Percentiles rank a stretch among this genome's conserved stretches.
Evolutionary conservation across 2,797 vertebrate genomes (phyloP).

Genomic region (Danio tinwini): DNA sequence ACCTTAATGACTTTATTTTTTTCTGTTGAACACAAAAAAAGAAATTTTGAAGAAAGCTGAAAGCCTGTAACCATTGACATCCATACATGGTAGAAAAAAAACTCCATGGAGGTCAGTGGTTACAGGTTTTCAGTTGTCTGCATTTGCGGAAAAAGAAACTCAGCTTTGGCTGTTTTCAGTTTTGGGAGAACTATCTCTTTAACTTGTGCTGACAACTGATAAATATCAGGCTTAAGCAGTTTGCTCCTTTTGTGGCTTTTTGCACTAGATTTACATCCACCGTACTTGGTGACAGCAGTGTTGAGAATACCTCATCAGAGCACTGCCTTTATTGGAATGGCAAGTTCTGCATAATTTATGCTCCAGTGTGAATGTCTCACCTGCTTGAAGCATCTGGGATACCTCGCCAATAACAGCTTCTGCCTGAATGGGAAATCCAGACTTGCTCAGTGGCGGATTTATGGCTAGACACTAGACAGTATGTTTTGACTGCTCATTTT

Average conservation of each 20-base stretch:
- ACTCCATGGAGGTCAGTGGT: no score
- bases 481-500: constrained; percentile 37
- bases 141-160: no score
- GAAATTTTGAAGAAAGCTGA: no score
- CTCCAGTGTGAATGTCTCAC: constrained; percentile 58
- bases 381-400: constrained; percentile 66
- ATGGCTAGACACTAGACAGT: constrained; percentile 61
- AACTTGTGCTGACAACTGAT: background rate
- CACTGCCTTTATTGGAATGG: constrained; percentile 77
- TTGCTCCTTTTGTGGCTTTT: constrained; percentile 62
- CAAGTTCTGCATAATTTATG: constrained; percentile 80
- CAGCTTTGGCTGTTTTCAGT: background rate
- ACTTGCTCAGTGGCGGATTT: constrained; percentile 33
- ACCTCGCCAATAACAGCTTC: constrained; percentile 13
- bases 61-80: no score
- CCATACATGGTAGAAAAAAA: no score
- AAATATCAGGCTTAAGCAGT: constrained; percentile 65
- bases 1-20: no score
- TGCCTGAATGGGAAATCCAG: constrained; percentile 33
- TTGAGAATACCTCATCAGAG: constrained; percentile 73
- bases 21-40: no score
- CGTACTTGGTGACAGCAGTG: constrained; percentile 70
- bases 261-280: constrained; percentile 71
- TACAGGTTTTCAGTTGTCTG: no score
- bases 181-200: background rate